These are phyloP conservation scores for Sebastes vulpes DNA, from an alignment of 2,797 vertebrate species.

Conservation along the genomic window DNA sequence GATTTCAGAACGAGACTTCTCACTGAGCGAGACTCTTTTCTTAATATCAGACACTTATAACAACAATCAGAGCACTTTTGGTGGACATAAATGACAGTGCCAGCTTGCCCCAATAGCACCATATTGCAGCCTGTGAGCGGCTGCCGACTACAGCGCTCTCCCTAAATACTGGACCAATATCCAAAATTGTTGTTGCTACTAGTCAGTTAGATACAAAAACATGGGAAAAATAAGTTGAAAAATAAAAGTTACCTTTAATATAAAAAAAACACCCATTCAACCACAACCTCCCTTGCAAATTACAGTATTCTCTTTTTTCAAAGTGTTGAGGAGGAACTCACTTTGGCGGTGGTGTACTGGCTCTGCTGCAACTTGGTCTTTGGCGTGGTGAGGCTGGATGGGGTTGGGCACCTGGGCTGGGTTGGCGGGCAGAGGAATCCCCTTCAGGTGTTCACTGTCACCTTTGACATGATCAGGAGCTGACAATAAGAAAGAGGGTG, in stretches of 20 bases:
- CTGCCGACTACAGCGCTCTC: too few relatives aligned
- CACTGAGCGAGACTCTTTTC: too few relatives aligned
- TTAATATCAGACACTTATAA: too few relatives aligned
- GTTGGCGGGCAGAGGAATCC: constrained; percentile 84
- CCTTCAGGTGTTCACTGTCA: constrained; percentile 71
- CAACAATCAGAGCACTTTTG: too few relatives aligned
- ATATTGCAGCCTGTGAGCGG: too few relatives aligned
- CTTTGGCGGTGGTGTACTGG: constrained; percentile 93
- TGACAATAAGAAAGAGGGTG: constrained; percentile 34
- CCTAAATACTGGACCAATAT: too few relatives aligned
- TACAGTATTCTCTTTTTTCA: neutral
- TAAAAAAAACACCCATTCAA: neutral
- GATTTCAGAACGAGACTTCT: too few relatives aligned
- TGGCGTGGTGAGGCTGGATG: constrained; percentile 82
- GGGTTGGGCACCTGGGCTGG: constrained; percentile 89
- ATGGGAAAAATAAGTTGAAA: too few relatives aligned
- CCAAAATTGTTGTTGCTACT: too few relatives aligned
- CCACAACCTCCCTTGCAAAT: neutral
- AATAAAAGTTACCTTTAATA: neutral
- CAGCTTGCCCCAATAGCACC: too few relatives aligned
- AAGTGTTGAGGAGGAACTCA: constrained; percentile 79
- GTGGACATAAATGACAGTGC: too few relatives aligned
- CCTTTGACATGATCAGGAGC: constrained; percentile 80
- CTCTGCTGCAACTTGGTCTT: constrained; percentile 82
- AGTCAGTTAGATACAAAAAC: too few relatives aligned